Evolutionary conservation across 2,797 vertebrate species (phyloP).

Genomic region (Microctenopoma lineatum): DNA sequence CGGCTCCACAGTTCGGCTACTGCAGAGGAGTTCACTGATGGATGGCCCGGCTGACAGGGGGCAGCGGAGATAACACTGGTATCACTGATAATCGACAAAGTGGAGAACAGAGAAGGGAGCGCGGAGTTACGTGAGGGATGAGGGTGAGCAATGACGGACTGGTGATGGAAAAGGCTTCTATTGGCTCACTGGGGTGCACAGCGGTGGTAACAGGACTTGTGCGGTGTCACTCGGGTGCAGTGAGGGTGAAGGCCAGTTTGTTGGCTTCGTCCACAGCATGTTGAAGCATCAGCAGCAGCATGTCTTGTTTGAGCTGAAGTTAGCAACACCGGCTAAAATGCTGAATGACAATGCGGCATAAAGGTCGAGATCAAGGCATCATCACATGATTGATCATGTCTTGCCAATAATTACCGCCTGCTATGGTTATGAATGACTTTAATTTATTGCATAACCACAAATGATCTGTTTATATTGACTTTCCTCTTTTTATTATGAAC

Average conservation of each 20-base stretch:
- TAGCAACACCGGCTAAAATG: neutral
- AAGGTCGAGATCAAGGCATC: neutral
- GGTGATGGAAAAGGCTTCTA: conserved; percentile 1
- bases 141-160: neutral
- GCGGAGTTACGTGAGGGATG: neutral
- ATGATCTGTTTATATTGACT: neutral
- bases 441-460: neutral
- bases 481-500: neutral
- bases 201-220: conserved; percentile 1
- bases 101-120: conserved; percentile 19
- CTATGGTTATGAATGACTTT: neutral
- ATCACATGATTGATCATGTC: neutral
- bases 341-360: neutral
- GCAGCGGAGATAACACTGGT: conserved; percentile 48
- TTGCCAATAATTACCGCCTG: neutral
- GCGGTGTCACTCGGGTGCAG: too few species aligned
- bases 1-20: conserved; percentile 43
- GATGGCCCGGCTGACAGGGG: conserved; percentile 57
- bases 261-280: neutral
- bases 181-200: neutral
- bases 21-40: conserved; percentile 64
- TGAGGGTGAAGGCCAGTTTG: neutral
- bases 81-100: conserved; percentile 54
- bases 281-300: neutral
- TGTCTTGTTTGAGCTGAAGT: neutral